Conservation (phyloP, 1,140 invertebrate species). For the Bombus ignitus region DNA sequence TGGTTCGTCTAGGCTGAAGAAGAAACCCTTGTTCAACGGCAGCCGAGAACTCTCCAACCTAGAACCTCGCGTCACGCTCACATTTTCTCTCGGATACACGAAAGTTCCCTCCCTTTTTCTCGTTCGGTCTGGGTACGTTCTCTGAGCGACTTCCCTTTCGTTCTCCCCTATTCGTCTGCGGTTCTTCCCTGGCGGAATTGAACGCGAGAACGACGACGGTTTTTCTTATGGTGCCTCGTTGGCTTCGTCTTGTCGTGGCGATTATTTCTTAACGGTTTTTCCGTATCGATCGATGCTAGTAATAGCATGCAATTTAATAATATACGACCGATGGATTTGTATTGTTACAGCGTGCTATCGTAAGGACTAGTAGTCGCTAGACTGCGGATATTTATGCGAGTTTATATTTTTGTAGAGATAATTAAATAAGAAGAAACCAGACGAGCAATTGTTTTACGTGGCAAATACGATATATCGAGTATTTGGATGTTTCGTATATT, state of each 20-base stretch:
- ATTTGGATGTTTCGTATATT: no score
- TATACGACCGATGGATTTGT: no score
- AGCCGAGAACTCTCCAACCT: constrained; percentile 34
- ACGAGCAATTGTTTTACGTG: no score
- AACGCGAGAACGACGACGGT: background rate
- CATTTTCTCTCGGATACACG: constrained; percentile 10
- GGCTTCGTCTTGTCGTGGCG: background rate
- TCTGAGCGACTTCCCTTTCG: background rate
- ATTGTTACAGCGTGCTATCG: no score
- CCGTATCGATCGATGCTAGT: background rate
- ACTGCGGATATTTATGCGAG: no score
- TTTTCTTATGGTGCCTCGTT: background rate
- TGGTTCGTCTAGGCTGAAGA: constrained; percentile 27
- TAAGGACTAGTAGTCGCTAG: no score
- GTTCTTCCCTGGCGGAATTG: background rate
- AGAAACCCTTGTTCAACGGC: constrained; percentile 26
- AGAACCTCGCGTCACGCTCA: constrained; percentile 9
- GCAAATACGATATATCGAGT: no score
- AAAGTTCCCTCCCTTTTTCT: background rate
- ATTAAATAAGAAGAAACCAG: no score
- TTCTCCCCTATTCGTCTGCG: background rate
- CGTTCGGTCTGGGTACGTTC: background rate
- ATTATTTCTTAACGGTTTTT: background rate
- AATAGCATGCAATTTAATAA: background rate
- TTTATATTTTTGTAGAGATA: no score